Base-by-base conservation (phyloP, 1,140 invertebrate genomes). In the Odontomachus brunneus region DNA sequence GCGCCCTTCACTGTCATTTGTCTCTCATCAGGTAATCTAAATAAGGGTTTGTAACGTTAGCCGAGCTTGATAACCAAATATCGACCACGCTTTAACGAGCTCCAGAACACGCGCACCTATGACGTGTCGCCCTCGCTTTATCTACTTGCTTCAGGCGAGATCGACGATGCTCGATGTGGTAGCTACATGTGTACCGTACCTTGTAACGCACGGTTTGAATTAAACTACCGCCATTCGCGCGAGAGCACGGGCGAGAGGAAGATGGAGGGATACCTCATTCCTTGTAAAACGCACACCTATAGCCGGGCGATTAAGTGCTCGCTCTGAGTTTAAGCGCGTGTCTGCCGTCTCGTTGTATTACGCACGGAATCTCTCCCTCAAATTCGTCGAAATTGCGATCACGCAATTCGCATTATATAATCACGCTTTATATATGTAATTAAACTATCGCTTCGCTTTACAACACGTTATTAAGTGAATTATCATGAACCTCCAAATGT, bases 61-160 rank as follows among this genome's bases (percentile, higher is more conserved):
- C 53, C 33, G 38, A 11, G 75, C 22, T 57, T 80, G 75, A 80
- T 80, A 80, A 80, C 75, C 62, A 69, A 55, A 84, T 87, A 88
- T 88, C 82, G 85, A 84, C 53, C 82, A 71, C 19, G 57, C 63
- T 87, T 84, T 87, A 84, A 87, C 85, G 84, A 87, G 86, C 81
- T 80, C 63, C 60, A 66, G 86, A 84, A 86, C 81, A 87, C 81
- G 82, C 73, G 74, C 81, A 69, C 85, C 82, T 87, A 88, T 88
- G 85, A 87, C 85, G 75, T 72, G 82, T 87, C 86, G 86, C 83
- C 85, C 75, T 80, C 75, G 71, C 83, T 88, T 88, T 88, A 85
- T 88, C 87, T 85, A 72, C 83, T 88, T 85, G 87, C 86, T 87
- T 88, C 85, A 88, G 85, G 75, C 86, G 66, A 82, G 85, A 71